These are phyloP conservation scores for Platysternon megacephalum DNA, from an alignment of 2,113 vertebrate species.

Conservation along the genomic window DNA sequence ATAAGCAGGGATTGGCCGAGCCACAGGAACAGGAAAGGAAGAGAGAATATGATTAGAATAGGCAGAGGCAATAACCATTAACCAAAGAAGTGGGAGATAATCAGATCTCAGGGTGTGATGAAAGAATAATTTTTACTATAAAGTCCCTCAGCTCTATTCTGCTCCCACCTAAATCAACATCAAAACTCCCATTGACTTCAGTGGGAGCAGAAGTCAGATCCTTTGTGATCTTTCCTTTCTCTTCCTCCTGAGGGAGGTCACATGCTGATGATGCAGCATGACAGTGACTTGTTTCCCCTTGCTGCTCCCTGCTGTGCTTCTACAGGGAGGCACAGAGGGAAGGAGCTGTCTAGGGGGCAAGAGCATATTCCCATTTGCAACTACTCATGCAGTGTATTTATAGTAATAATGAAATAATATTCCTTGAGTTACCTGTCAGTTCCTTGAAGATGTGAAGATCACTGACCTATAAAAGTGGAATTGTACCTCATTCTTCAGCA, in stretches of 20 bases:
- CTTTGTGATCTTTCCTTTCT: neutral
- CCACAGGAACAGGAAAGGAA: neutral
- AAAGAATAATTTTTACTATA: neutral
- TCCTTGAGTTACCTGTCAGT: neutral
- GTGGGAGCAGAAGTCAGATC: neutral
- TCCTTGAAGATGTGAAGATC: slow-evolving; percentile 3
- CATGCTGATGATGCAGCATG: neutral
- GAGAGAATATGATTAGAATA: neutral
- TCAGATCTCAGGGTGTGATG: neutral
- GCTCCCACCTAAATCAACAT: neutral
- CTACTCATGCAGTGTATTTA: neutral
- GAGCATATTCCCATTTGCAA: neutral
- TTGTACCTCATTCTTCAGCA: slow-evolving; percentile 15
- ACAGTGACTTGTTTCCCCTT: neutral
- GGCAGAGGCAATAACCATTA: neutral
- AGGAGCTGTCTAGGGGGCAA: slow-evolving; percentile 6
- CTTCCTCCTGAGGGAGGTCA: slow-evolving; percentile 10
- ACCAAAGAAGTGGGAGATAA: neutral
- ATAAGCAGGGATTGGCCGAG: neutral
- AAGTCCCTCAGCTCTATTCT: neutral
- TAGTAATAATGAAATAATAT: slow-evolving; percentile 22
- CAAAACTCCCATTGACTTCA: neutral
- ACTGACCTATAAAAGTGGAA: neutral
- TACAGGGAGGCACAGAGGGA: neutral
- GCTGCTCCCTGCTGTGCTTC: neutral